A percentile compares a stretch with the other conserved stretches of the same genome.
Evolutionary conservation across 2,888 invertebrate species (phyloP).

Genomic region (Melanostoma mellinum): DNA sequence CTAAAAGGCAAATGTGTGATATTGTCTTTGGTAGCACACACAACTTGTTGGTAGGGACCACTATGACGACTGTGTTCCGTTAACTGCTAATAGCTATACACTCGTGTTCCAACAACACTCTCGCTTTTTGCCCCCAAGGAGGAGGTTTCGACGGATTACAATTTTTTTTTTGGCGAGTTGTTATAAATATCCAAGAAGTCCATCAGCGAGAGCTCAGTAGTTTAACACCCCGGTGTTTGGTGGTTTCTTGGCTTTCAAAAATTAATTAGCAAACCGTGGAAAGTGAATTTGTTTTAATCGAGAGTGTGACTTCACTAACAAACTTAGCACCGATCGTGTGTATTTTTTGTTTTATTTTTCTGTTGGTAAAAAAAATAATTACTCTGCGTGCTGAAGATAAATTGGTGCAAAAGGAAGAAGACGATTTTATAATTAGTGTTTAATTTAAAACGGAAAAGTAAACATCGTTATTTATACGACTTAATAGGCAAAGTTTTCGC

Average conservation of each 20-base stretch:
- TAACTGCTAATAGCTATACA: constrained; percentile 9
- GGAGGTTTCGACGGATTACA: constrained; percentile 44
- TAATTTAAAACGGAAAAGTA: neutral
- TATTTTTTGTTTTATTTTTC: neutral
- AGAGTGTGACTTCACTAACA: neutral
- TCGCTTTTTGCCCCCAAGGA: constrained; percentile 28
- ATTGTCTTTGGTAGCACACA: constrained; percentile 38
- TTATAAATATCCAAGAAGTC: constrained; percentile 80
- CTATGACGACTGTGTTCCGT: constrained; percentile 24
- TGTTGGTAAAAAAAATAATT: constrained; percentile 15
- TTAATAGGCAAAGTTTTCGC: constrained; percentile 2
- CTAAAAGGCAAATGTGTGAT: constrained; percentile 54
- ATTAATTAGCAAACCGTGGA: constrained; percentile 27
- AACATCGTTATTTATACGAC: neutral
- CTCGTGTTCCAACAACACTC: neutral
- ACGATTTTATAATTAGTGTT: constrained; percentile 24
- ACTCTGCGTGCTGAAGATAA: constrained; percentile 5
- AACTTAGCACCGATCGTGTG: neutral
- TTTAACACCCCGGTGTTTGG: constrained; percentile 46
- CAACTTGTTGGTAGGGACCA: constrained; percentile 51
- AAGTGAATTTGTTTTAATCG: constrained; percentile 50
- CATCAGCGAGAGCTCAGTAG: constrained; percentile 76
- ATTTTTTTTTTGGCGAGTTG: constrained; percentile 69
- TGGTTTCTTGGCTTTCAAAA: constrained; percentile 26
- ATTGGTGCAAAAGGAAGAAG: constrained; percentile 46